These are phyloP conservation scores for Rhinella marina DNA, from an alignment of 2,797 vertebrate genomes.

Conservation along the genomic window DNA sequence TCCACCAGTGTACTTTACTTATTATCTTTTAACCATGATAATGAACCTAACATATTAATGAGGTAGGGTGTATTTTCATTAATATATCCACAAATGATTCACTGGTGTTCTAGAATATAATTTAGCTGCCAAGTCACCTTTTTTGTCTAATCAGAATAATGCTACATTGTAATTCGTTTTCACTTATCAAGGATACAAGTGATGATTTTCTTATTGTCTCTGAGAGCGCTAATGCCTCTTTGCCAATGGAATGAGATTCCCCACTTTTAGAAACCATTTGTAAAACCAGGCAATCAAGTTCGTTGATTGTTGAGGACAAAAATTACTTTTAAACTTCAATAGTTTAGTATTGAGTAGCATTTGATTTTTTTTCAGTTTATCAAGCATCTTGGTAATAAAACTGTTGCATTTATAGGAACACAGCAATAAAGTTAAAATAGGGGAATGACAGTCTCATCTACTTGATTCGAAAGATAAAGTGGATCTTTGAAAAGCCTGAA, in stretches of 20 bases:
- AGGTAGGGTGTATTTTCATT: neutral
- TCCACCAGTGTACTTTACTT: neutral
- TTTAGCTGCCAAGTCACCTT: constrained; percentile 19
- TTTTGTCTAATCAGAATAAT: neutral
- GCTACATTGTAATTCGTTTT: constrained; percentile 5
- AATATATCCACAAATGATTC: neutral
- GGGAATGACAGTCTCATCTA: neutral
- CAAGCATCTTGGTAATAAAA: neutral
- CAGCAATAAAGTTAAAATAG: neutral
- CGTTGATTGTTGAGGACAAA: constrained; percentile 1
- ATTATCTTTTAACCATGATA: neutral
- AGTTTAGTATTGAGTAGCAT: neutral
- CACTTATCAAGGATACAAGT: neutral
- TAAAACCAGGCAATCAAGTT: neutral
- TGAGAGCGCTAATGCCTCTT: neutral
- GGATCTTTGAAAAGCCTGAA: constrained; percentile 4
- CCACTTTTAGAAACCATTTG: neutral
- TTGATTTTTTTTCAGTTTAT: neutral
- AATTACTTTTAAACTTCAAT: neutral
- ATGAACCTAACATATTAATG: neutral
- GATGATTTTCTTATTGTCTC: neutral
- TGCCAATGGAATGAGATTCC: constrained; percentile 7
- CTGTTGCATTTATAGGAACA: neutral
- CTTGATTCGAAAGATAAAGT: constrained; percentile 16
- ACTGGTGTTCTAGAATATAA: neutral